Percentiles rank a stretch among this genome's conserved stretches.
These are phyloP conservation scores for Radopholus similis DNA, from an alignment of 1,140 invertebrate genomes.

Conservation along the genomic window DNA sequence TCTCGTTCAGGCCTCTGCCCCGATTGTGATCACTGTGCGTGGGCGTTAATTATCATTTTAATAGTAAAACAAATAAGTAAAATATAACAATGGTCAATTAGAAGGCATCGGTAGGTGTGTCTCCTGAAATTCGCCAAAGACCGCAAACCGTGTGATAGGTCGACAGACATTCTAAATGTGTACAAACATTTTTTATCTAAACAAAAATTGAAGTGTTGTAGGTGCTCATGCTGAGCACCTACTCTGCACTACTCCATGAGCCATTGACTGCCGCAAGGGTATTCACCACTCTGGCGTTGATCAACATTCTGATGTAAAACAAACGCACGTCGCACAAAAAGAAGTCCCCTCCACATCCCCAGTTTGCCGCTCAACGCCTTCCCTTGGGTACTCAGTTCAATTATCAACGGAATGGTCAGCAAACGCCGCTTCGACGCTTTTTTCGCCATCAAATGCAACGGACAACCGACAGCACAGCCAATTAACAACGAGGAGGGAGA, in stretches of 20 bases:
- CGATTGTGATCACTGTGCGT: constrained; percentile 88
- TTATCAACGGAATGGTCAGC: constrained; percentile 78
- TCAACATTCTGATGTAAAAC: constrained; percentile 98
- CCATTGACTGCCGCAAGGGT: constrained; percentile 78
- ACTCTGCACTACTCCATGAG: constrained; percentile 74
- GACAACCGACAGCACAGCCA: constrained; percentile 20
- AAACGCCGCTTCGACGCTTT: constrained; percentile 63
- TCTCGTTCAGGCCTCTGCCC: constrained; percentile 80
- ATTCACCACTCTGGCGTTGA: constrained; percentile 86
- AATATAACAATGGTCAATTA: no score
- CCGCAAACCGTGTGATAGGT: no score
- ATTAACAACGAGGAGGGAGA: not conserved
- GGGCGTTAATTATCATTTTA: no score
- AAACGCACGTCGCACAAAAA: no score
- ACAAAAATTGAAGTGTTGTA: no score
- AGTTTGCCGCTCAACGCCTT: constrained; percentile 91
- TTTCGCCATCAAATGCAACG: constrained; percentile 51
- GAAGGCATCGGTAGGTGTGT: no score
- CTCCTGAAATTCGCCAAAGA: no score
- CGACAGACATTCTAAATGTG: no score
- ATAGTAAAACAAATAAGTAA: no score
- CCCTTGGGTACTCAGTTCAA: constrained; percentile 94
- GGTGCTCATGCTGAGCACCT: constrained; percentile 82
- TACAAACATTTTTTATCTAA: no score
- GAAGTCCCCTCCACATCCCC: no score